A percentile compares a stretch with the other conserved stretches of the same genome.
Evolutionary conservation across 2,888 invertebrate species (phyloP).

Genomic region (Callyntrura sp.): DNA sequence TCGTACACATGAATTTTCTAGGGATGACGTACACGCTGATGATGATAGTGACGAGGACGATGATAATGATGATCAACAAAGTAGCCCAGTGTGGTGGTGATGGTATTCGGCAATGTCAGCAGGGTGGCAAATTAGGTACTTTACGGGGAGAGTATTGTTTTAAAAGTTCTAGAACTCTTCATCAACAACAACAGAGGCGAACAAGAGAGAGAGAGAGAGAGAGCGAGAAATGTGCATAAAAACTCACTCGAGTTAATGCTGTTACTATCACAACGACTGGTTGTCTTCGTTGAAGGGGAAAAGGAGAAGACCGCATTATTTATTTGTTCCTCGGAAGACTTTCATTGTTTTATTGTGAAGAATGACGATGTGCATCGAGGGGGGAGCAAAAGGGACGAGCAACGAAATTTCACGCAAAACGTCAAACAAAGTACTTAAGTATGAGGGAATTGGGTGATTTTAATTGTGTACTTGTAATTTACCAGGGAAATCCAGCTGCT

Average conservation of each 20-base stretch:
- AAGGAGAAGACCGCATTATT: slow-evolving; percentile 13
- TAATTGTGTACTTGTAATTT: slow-evolving; percentile 20
- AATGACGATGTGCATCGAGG: slow-evolving; percentile 16
- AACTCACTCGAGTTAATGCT: neutral
- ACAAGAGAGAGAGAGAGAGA: neutral
- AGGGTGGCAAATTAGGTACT: slow-evolving; percentile 76
- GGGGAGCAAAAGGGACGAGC: neutral
- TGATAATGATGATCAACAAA: slow-evolving; percentile 60
- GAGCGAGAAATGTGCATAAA: neutral
- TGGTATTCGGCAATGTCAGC: slow-evolving; percentile 63
- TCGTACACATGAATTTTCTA: slow-evolving; percentile 51
- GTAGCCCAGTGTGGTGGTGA: slow-evolving; percentile 64
- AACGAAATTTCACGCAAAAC: slow-evolving; percentile 7
- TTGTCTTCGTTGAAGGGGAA: neutral
- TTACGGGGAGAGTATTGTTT: slow-evolving; percentile 42
- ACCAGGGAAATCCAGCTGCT: neutral
- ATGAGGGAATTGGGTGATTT: slow-evolving; percentile 18
- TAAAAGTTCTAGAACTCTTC: slow-evolving; percentile 1
- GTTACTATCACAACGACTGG: neutral
- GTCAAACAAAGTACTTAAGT: neutral
- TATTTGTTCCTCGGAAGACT: slow-evolving; percentile 37
- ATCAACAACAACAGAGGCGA: neutral
- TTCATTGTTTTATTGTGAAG: slow-evolving; percentile 44
- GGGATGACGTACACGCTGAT: neutral
- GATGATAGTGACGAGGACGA: neutral